Conservation (phyloP, 2,113 vertebrate genomes). For the Rhinopomastus cyanomelas region DNA sequence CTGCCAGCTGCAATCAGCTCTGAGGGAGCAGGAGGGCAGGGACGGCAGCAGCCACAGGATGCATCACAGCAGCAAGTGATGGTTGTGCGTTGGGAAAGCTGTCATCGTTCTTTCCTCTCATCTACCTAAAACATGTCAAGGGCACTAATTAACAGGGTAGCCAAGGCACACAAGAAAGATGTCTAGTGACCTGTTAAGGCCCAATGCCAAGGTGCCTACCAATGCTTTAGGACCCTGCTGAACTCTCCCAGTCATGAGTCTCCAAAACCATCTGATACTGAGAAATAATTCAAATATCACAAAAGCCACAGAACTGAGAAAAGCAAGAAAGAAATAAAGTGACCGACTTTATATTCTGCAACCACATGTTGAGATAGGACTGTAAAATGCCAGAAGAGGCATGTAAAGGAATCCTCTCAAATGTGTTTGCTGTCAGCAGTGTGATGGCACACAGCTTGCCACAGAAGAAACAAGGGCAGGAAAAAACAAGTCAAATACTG, state of each 20-base stretch:
- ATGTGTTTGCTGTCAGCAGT: neutral
- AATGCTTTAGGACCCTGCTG: neutral
- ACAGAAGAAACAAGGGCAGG: neutral
- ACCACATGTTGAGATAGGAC: neutral
- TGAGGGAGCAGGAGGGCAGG: neutral
- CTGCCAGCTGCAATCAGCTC: conserved; percentile 39
- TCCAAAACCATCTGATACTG: neutral
- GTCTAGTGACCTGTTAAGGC: neutral
- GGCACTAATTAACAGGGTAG: neutral
- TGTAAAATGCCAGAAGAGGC: neutral
- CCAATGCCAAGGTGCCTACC: neutral
- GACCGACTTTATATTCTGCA: conserved; percentile 41
- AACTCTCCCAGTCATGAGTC: neutral
- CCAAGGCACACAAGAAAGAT: neutral
- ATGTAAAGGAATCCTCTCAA: conserved; percentile 13
- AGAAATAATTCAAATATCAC: conserved; percentile 13
- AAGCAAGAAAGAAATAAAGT: conserved; percentile 15
- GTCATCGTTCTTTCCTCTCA: neutral
- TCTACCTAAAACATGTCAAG: neutral
- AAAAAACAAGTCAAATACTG: neutral
- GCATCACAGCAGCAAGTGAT: neutral
- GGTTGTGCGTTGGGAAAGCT: neutral
- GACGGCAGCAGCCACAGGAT: conserved; percentile 11
- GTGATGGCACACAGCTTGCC: neutral
- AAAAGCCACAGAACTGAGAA: neutral